Percentiles rank a stretch among this genome's conserved stretches.
Conservation (phyloP, 2,113 vertebrate genomes). For the Malurus melanocephalus region DNA sequence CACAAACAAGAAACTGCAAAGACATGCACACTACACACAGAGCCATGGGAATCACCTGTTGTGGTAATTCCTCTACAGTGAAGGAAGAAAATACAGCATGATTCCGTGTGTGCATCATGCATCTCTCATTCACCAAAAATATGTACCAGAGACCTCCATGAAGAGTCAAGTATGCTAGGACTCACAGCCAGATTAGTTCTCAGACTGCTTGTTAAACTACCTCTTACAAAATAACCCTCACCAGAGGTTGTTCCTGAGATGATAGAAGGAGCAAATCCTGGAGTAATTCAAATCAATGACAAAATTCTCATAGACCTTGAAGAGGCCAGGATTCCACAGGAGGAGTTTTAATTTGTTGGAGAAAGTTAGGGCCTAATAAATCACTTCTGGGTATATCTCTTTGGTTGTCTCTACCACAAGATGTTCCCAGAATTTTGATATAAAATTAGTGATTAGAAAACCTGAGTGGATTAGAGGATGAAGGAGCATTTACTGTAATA, state of each 20-base stretch:
- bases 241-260: background rate
- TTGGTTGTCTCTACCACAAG: background rate
- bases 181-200: background rate
- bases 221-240: background rate
- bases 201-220: background rate
- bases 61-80: background rate
- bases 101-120: background rate
- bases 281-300: background rate
- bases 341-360: background rate
- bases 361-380: background rate
- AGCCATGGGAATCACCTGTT: background rate
- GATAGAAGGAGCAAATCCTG: background rate
- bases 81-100: background rate
- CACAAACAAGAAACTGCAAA: background rate
- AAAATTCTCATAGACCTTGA: background rate
- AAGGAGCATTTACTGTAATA: background rate
- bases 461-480: background rate
- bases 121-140: background rate
- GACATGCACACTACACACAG: fast-evolving
- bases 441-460: background rate
- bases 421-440: background rate
- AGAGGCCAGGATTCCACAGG: background rate
- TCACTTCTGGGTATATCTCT: background rate
- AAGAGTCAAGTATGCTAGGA: background rate
- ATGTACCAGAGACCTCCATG: background rate